These are phyloP conservation scores for Eptesicus fuscus DNA, from an alignment of 2,113 vertebrate species.

Conservation along the genomic window DNA sequence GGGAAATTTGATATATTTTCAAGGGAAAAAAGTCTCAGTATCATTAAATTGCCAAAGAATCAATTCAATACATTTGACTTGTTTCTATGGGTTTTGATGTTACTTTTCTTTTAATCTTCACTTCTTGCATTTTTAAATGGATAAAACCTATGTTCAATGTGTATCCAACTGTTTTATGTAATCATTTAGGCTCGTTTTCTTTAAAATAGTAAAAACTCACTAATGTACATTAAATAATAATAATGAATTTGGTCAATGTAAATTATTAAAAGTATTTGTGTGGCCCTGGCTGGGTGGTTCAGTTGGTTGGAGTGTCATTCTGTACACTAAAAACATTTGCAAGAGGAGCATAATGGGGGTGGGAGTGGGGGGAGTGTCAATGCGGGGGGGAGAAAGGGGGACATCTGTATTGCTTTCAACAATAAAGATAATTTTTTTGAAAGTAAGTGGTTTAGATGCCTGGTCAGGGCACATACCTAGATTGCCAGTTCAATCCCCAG, in stretches of 20 bases:
- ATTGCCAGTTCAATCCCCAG: not conserved
- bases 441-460: not conserved
- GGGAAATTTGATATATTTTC: constrained; percentile 15
- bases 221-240: not conserved
- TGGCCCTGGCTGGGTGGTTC: not conserved
- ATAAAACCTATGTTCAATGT: not conserved
- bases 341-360: no score
- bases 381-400: no score
- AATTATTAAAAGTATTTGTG: not conserved
- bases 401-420: no score
- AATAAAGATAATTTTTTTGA: no score
- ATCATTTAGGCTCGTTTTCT: not conserved
- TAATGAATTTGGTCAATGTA: not conserved
- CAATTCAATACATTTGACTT: constrained; percentile 9
- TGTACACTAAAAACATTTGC: not conserved
- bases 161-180: not conserved
- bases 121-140: not conserved
- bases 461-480: not conserved
- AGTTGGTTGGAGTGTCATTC: not conserved
- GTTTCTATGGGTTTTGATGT: not conserved
- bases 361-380: no score
- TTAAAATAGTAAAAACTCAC: not conserved
- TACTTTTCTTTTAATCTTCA: not conserved
- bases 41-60: not conserved
- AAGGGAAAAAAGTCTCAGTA: not conserved